Evolutionary conservation across 2,797 vertebrate species (phyloP).

Genomic region (Peromyscus eremicus): DNA sequence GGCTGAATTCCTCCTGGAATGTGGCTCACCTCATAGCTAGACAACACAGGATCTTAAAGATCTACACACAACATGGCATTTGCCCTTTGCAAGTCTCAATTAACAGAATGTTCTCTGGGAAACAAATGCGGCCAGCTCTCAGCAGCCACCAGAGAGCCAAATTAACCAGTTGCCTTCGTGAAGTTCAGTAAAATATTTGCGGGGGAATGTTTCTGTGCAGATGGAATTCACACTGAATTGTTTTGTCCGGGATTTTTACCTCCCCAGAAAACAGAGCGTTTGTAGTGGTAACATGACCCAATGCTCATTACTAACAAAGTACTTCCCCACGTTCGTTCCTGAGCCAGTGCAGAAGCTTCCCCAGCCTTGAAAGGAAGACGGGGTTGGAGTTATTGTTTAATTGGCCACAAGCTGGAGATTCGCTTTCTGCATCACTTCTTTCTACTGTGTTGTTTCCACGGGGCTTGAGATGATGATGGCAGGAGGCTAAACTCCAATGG

Average conservation of each 20-base stretch:
- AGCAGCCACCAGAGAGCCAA: constrained; percentile 63
- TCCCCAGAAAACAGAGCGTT: constrained; percentile 50
- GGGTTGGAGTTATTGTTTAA: constrained; percentile 40
- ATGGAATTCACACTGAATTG: constrained; percentile 64
- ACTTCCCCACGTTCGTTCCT: constrained; percentile 55
- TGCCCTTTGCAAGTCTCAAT: constrained; percentile 63
- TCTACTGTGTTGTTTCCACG: not conserved
- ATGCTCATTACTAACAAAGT: constrained; percentile 59
- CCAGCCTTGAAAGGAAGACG: not conserved
- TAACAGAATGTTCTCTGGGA: constrained; percentile 61
- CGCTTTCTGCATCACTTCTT: not conserved
- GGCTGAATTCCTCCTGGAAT: constrained; percentile 21
- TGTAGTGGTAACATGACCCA: constrained; percentile 47
- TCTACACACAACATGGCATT: not conserved
- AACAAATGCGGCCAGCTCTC: constrained; percentile 59
- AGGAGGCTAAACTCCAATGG: not conserved
- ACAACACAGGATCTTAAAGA: not conserved
- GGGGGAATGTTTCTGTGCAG: constrained; percentile 30
- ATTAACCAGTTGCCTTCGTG: constrained; percentile 63
- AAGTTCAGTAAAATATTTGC: constrained; percentile 73
- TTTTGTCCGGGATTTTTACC: constrained; percentile 57
- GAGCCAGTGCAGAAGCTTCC: not conserved
- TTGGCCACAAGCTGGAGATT: not conserved
- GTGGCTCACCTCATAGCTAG: not conserved
- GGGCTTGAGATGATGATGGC: not conserved